Conservation (phyloP, 2,797 vertebrate species). For the Ptychadena robeensis region DNA sequence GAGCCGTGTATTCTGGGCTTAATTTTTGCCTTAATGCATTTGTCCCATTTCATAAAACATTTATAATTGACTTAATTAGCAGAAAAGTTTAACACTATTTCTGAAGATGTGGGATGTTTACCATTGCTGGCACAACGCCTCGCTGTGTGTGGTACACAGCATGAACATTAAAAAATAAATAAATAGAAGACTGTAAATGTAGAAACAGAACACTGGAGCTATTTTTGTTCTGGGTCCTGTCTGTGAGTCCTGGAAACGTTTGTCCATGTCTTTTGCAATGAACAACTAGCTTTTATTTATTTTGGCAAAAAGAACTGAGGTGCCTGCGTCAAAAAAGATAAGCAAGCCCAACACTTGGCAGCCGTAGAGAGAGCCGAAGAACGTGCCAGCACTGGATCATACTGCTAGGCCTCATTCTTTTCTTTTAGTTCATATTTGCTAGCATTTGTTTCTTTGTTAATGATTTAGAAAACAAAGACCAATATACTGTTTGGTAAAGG, state of each 20-base stretch:
- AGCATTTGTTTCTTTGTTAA: neutral
- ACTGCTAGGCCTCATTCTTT: neutral
- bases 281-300: slow-evolving; percentile 1
- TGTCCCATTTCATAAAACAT: too few relatives aligned
- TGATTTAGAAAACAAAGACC: neutral
- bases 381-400: neutral
- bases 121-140: too few relatives aligned
- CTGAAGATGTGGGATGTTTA: too few relatives aligned
- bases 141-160: too few relatives aligned
- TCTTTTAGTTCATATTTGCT: neutral
- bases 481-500: neutral
- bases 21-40: too few relatives aligned
- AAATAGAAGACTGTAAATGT: neutral
- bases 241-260: neutral
- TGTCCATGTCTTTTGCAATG: neutral
- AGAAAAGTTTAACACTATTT: too few relatives aligned
- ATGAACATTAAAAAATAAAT: too few relatives aligned
- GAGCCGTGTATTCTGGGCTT: too few relatives aligned
- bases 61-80: too few relatives aligned
- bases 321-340: neutral
- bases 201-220: neutral
- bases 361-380: neutral
- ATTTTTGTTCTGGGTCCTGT: neutral
- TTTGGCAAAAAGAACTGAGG: neutral
- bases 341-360: neutral